Conservation (phyloP, 2,888 invertebrate species). For the Spicauda simplicius region DNA sequence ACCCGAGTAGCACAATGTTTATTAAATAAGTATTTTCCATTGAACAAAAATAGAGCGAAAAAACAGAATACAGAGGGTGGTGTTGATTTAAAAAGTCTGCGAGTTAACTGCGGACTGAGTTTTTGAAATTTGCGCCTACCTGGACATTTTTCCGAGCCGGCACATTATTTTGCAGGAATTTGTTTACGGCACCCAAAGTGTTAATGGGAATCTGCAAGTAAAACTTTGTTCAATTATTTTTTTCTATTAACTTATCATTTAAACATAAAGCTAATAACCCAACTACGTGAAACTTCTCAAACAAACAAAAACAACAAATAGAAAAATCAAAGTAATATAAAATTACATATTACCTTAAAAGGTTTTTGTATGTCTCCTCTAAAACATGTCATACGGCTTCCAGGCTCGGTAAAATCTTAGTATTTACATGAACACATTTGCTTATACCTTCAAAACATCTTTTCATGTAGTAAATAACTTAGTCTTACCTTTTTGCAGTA, state of each 20-base stretch:
- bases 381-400: too few species aligned
- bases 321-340: not conserved
- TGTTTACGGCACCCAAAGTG: slow-evolving; percentile 87
- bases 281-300: not conserved
- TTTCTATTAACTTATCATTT: not conserved
- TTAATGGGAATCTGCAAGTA: slow-evolving; percentile 86
- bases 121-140: slow-evolving; percentile 51
- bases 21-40: not conserved
- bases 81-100: slow-evolving; percentile 8
- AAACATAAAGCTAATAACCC: too few species aligned
- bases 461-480: too few species aligned
- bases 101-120: slow-evolving; percentile 1
- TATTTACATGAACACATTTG: too few species aligned
- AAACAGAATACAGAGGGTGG: too few species aligned
- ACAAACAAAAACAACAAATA: not conserved
- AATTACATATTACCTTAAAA: too few species aligned
- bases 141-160: slow-evolving; percentile 63
- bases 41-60: too few species aligned
- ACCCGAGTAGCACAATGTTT: not conserved
- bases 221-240: not conserved
- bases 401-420: too few species aligned
- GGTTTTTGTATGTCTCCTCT: too few species aligned
- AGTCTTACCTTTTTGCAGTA: too few species aligned
- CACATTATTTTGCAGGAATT: slow-evolving; percentile 84
- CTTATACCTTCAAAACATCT: too few species aligned